phyloP scores from a whole-genome alignment of 2,797 vertebrate species.

The Poecilia gillii region DNA sequence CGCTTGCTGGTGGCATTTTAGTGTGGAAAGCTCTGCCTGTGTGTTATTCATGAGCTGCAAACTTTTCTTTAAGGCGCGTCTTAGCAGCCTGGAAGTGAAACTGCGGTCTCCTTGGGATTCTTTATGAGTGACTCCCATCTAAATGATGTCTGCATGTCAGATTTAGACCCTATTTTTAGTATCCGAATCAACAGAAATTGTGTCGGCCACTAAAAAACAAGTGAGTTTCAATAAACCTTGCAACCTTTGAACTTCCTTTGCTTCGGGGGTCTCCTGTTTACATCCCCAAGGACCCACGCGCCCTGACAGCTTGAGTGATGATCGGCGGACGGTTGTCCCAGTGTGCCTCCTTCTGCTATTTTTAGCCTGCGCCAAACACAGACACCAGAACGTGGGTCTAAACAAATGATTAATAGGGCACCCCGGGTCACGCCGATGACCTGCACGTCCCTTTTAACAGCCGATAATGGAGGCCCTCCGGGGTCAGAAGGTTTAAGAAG shows the following conservation, averaged over 20 bases:
- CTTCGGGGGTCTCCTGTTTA: conserved; percentile 68
- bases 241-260: conserved; percentile 74
- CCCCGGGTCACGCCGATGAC: conserved; percentile 87
- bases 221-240: conserved; percentile 70
- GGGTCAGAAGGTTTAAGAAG: conserved; percentile 90
- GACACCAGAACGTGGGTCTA: conserved; percentile 80
- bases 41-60: conserved; percentile 65
- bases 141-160: conserved; percentile 27
- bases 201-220: conserved; percentile 48
- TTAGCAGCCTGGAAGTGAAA: conserved; percentile 40
- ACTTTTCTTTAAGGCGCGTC: conserved; percentile 52
- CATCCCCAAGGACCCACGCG: conserved; percentile 70
- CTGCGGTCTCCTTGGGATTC: conserved; percentile 43
- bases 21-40: conserved; percentile 53
- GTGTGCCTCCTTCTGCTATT: conserved; percentile 84
- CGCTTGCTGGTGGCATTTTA: conserved; percentile 78
- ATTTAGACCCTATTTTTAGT: conserved; percentile 54
- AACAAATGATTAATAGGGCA: conserved; percentile 89
- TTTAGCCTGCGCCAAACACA: conserved; percentile 93
- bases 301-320: conserved; percentile 75
- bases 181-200: conserved; percentile 29
- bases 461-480: conserved; percentile 84
- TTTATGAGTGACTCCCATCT: conserved; percentile 17
- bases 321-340: conserved; percentile 76
- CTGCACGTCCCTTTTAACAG: conserved; percentile 90